Conservation (phyloP, 1,140 invertebrate species). For the Neoseiulus cucumeris region DNA sequence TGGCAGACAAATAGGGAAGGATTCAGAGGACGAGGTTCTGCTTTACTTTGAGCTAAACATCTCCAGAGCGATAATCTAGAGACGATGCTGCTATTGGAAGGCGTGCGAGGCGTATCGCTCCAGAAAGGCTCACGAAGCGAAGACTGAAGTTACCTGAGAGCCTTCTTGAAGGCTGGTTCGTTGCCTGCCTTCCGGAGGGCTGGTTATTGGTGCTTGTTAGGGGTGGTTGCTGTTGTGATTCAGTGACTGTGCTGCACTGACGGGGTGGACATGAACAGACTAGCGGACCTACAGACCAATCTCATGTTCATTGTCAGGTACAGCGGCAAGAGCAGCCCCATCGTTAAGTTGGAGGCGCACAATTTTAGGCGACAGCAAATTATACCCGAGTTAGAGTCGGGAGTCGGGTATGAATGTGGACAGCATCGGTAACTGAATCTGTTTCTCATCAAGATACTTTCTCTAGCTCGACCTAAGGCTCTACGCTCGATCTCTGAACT, state of each 20-base stretch:
- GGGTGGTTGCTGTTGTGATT: neutral
- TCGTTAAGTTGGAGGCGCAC: too few relatives aligned
- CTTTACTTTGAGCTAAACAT: neutral
- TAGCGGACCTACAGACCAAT: constrained; percentile 3
- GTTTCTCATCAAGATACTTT: too few relatives aligned
- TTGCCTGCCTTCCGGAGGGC: constrained; percentile 11
- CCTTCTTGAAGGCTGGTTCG: constrained; percentile 1
- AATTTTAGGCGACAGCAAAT: too few relatives aligned
- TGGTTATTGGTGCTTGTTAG: neutral
- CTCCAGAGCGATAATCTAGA: neutral
- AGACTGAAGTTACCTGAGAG: constrained; percentile 1
- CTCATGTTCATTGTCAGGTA: too few relatives aligned
- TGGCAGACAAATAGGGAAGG: too few relatives aligned
- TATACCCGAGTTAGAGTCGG: too few relatives aligned
- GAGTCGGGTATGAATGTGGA: too few relatives aligned
- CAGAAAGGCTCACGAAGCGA: neutral
- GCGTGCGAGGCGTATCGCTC: neutral
- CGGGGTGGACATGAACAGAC: neutral
- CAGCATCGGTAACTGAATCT: too few relatives aligned
- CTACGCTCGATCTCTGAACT: too few relatives aligned
- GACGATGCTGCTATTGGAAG: neutral
- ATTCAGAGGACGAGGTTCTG: neutral
- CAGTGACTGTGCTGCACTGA: constrained; percentile 5
- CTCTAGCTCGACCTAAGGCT: too few relatives aligned
- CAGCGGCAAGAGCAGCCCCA: too few relatives aligned